phyloP scores from a whole-genome alignment of 1,140 invertebrate genomes.

The Ooceraea biroi region DNA sequence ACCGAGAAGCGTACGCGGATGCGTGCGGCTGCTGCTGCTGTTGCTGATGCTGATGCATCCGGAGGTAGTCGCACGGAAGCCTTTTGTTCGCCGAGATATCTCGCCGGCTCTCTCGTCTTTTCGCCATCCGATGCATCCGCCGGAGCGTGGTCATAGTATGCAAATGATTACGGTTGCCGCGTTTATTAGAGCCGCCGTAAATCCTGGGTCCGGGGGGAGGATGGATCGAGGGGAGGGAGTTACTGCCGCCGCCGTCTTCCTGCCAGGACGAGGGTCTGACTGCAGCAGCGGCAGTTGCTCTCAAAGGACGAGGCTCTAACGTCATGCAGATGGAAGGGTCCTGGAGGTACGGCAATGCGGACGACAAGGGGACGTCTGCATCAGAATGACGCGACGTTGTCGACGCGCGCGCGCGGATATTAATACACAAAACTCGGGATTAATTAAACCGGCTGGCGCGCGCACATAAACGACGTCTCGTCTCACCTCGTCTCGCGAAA shows the following conservation, averaged over 20 bases:
- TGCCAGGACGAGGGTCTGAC: conserved; percentile 67
- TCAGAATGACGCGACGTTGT: not conserved
- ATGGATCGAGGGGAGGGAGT: no score
- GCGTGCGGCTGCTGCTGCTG: conserved; percentile 13
- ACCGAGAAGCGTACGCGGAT: conserved; percentile 19
- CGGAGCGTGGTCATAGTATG: conserved; percentile 58
- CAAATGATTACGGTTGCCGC: conserved; percentile 67
- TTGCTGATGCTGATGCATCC: conserved; percentile 20
- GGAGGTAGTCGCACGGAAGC: conserved; percentile 52
- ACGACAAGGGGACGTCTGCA: conserved; percentile 12
- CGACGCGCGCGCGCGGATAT: conserved; percentile 13
- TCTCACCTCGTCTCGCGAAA: conserved; percentile 20
- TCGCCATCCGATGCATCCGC: conserved; percentile 31
- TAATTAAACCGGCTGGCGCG: conserved; percentile 12
- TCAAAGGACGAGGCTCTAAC: conserved; percentile 69
- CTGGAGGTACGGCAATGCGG: conserved; percentile 40
- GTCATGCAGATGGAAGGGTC: conserved; percentile 62
- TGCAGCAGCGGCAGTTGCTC: conserved; percentile 44
- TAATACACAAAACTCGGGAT: conserved; percentile 45
- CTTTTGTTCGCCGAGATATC: conserved; percentile 58
- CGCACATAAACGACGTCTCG: not conserved
- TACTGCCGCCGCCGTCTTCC: conserved; percentile 54
- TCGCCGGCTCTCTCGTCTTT: conserved; percentile 53
- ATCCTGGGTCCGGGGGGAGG: conserved; percentile 37
- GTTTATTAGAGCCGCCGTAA: conserved; percentile 67